These are phyloP conservation scores for Sebastes kiyomatsui DNA, from an alignment of 2,797 vertebrate genomes.

Conservation along the genomic window DNA sequence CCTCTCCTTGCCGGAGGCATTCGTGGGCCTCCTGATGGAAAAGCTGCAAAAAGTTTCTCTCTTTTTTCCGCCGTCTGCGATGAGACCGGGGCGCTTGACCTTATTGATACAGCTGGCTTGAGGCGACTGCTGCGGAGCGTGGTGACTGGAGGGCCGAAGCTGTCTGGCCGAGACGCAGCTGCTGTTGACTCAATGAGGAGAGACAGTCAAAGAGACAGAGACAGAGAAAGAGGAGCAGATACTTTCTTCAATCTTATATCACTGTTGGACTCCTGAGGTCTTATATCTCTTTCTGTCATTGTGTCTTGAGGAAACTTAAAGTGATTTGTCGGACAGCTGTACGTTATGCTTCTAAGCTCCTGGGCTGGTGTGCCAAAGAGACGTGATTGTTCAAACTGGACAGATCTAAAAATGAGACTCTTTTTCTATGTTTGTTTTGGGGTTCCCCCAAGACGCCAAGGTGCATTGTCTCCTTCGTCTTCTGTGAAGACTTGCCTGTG, in stretches of 20 bases:
- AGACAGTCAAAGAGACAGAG: slow-evolving; percentile 32
- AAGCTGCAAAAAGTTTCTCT: slow-evolving; percentile 50
- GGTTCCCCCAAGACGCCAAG: slow-evolving; percentile 54
- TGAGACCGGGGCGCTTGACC: slow-evolving; percentile 53
- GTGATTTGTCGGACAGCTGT: slow-evolving; percentile 52
- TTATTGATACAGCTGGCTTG: slow-evolving; percentile 74
- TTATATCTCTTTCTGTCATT: slow-evolving; percentile 55
- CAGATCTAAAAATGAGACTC: slow-evolving; percentile 37
- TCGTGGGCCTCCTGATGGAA: slow-evolving; percentile 31
- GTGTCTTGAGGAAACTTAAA: slow-evolving; percentile 57
- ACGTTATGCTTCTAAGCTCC: slow-evolving; percentile 48
- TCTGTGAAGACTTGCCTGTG: slow-evolving; percentile 94
- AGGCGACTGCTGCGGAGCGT: slow-evolving; percentile 73
- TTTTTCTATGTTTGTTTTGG: slow-evolving; percentile 44
- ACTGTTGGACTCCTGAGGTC: slow-evolving; percentile 72
- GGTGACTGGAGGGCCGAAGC: slow-evolving; percentile 66
- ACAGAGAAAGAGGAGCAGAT: slow-evolving; percentile 19
- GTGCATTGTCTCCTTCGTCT: slow-evolving; percentile 83
- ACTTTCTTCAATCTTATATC: slow-evolving; percentile 64
- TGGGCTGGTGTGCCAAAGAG: slow-evolving; percentile 80
- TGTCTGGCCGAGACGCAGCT: slow-evolving; percentile 77
- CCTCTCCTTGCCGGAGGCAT: slow-evolving; percentile 16
- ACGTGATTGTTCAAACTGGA: slow-evolving; percentile 76
- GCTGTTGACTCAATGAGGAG: slow-evolving; percentile 63
- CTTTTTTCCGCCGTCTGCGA: slow-evolving; percentile 74